A percentile compares a stretch with the other conserved stretches of the same genome.
These are phyloP conservation scores for Antheraea assamensis DNA, from an alignment of 2,888 invertebrate species.

Conservation along the genomic window DNA sequence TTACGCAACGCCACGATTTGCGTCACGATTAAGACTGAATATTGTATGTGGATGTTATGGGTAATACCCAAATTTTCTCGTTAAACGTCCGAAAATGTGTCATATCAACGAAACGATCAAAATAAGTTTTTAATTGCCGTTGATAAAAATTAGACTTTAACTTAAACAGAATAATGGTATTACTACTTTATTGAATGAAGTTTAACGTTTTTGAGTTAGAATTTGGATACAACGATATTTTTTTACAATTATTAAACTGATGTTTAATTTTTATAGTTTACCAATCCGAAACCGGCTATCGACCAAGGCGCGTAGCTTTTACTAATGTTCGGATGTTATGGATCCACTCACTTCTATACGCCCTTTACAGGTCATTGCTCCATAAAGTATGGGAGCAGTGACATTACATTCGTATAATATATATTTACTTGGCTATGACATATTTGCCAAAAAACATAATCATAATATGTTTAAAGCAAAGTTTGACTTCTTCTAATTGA, in stretches of 20 bases:
- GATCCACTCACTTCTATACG: not conserved
- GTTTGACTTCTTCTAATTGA: not conserved
- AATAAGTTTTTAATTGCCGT: not conserved
- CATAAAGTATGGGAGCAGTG: constrained; percentile 7
- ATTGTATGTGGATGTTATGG: not conserved
- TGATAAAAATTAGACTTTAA: not conserved
- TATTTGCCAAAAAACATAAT: not conserved
- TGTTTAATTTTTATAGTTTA: not conserved
- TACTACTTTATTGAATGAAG: too few relatives aligned
- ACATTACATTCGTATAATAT: not conserved
- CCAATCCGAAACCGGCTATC: not conserved
- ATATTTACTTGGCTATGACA: not conserved
- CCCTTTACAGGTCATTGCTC: constrained; percentile 8
- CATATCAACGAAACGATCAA: not conserved
- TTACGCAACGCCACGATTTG: not conserved
- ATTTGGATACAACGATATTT: not conserved
- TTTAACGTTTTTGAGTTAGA: not conserved
- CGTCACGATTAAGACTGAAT: not conserved
- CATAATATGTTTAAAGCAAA: not conserved
- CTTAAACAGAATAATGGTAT: not conserved
- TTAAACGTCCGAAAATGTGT: not conserved
- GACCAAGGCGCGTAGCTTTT: not conserved
- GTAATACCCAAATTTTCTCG: not conserved
- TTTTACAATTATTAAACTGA: not conserved
- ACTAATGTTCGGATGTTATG: constrained; percentile 10